Percentiles rank a stretch among this genome's conserved stretches.
Evolutionary conservation across 1,140 invertebrate species (phyloP).

Genomic region (Drosophila melanica): DNA sequence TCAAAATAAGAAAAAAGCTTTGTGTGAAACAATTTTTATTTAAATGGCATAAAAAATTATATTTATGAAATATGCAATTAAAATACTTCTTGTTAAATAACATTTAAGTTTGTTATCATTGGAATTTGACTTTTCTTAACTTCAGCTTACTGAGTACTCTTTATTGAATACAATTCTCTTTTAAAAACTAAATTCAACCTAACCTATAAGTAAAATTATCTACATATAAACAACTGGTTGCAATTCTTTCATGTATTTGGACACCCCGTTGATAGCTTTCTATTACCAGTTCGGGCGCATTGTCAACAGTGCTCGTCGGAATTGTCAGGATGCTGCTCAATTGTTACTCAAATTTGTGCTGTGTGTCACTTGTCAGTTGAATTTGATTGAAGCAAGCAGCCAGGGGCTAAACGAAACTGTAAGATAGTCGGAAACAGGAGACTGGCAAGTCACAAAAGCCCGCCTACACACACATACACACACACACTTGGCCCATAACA

Average conservation of each 20-base stretch:
- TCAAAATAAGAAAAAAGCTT: too few species aligned
- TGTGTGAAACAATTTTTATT: too few species aligned
- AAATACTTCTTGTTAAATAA: too few species aligned
- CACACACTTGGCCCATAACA: conserved; percentile 9
- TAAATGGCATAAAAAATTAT: not conserved
- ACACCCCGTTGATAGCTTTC: too few species aligned
- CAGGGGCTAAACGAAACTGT: conserved; percentile 6
- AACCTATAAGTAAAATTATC: too few species aligned
- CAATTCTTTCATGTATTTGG: too few species aligned
- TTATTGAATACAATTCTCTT: too few species aligned
- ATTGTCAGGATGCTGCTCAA: conserved; percentile 58
- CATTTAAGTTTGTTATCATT: too few species aligned
- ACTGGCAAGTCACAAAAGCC: not conserved
- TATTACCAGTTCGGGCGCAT: not conserved
- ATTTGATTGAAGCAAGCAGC: conserved; percentile 1
- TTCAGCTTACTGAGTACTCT: too few species aligned
- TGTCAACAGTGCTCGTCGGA: conserved; percentile 38
- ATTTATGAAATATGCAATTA: not conserved
- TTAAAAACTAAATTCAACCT: too few species aligned
- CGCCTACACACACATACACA: not conserved
- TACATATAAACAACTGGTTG: too few species aligned
- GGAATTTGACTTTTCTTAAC: too few species aligned
- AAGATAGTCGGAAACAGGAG: conserved; percentile 17
- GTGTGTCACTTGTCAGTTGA: conserved; percentile 40
- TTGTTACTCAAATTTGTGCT: conserved; percentile 50